Conservation (phyloP, 2,113 vertebrate genomes). For the Peromyscus leucopus region DNA sequence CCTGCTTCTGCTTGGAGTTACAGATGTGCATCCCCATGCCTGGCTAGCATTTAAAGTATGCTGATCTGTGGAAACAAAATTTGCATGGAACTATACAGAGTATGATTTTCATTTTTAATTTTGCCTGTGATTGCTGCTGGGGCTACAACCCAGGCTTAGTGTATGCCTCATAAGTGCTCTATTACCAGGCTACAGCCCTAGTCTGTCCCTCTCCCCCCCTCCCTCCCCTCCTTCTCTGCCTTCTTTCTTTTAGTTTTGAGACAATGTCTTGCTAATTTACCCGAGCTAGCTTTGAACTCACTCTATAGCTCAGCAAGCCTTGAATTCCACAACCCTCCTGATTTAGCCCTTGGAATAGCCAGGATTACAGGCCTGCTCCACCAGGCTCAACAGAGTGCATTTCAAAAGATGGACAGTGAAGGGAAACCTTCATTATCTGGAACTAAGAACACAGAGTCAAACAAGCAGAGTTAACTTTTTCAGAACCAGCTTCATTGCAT, state of each 20-base stretch:
- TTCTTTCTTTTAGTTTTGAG: background rate
- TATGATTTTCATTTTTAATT: background rate
- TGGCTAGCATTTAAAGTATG: background rate
- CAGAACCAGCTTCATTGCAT: background rate
- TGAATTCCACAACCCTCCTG: background rate
- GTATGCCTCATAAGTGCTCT: too few relatives aligned
- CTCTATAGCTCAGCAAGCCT: background rate
- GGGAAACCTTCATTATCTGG: background rate
- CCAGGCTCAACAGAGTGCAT: background rate
- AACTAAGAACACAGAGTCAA: background rate
- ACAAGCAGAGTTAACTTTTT: background rate
- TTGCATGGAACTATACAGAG: background rate
- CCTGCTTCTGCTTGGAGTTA: background rate
- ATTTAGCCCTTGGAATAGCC: background rate
- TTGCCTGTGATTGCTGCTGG: background rate
- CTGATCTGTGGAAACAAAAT: conserved; percentile 4
- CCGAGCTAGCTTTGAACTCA: background rate
- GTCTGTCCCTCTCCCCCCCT: background rate
- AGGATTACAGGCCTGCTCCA: background rate
- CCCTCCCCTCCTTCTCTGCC: background rate
- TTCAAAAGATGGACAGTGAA: background rate
- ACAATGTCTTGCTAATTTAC: background rate
- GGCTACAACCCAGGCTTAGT: too few relatives aligned
- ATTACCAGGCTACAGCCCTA: background rate
- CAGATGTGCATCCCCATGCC: background rate